These are phyloP conservation scores for Geophilus truncorum DNA, from an alignment of 2,888 invertebrate species.

Conservation along the genomic window DNA sequence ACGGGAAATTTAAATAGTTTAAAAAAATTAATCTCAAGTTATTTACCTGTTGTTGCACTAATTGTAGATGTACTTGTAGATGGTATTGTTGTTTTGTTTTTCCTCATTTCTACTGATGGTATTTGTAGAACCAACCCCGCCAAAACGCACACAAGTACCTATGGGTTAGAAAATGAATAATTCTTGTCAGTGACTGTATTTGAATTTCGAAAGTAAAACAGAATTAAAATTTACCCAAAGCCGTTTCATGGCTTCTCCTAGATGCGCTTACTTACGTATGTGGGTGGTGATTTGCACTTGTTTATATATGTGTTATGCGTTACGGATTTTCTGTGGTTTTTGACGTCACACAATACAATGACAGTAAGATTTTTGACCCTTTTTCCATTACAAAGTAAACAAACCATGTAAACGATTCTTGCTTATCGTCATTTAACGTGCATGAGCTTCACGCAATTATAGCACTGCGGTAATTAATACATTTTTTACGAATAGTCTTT, in stretches of 20 bases:
- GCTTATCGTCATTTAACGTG: neutral
- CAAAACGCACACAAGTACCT: neutral
- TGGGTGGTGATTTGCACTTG: neutral
- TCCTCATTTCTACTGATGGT: no score
- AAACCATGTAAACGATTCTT: neutral
- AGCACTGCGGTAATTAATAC: no score
- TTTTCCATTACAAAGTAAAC: neutral
- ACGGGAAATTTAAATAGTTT: no score
- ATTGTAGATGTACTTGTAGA: no score
- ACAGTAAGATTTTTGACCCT: neutral
- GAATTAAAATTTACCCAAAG: neutral
- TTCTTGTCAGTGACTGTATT: no score
- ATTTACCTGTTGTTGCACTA: no score
- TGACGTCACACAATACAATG: neutral
- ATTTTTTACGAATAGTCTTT: no score
- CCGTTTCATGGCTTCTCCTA: neutral
- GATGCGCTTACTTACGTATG: neutral
- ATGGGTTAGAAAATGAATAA: no score
- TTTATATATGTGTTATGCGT: neutral
- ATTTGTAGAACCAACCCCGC: neutral
- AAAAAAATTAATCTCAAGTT: no score
- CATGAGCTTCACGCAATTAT: no score
- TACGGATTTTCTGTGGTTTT: neutral
- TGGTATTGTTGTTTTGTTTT: no score
- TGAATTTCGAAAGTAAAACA: neutral